These are phyloP conservation scores for Willowsia nigromaculata DNA, from an alignment of 2,888 invertebrate genomes.

Conservation along the genomic window DNA sequence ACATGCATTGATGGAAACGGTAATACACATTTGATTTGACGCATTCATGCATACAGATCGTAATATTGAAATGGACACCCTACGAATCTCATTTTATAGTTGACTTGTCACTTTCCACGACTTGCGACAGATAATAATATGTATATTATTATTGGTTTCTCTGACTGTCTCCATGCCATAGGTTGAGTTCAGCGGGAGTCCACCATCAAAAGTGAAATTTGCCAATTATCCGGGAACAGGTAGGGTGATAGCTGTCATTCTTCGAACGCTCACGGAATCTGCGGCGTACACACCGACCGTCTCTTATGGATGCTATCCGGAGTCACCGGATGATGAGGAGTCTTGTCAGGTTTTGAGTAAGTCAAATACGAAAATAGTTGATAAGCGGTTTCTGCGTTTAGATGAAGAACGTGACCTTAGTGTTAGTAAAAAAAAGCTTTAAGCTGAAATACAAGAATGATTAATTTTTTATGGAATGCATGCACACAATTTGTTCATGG, in stretches of 20 bases:
- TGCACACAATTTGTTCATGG: no score
- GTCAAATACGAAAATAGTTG: no score
- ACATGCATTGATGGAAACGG: neutral
- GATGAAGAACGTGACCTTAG: no score
- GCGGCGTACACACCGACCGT: constrained; percentile 86
- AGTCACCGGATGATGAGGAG: constrained; percentile 81
- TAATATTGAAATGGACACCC: constrained; percentile 60
- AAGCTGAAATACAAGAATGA: no score
- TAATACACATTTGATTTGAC: neutral
- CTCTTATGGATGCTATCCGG: constrained; percentile 85
- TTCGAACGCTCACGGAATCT: constrained; percentile 76
- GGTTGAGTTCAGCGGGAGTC: constrained; percentile 76
- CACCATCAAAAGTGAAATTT: constrained; percentile 77
- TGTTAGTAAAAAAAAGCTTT: no score
- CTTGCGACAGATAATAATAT: neutral
- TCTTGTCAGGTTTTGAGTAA: constrained; percentile 82
- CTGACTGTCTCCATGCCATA: constrained; percentile 34
- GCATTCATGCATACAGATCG: neutral
- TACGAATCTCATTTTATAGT: constrained; percentile 63
- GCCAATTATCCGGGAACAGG: constrained; percentile 78
- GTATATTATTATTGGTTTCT: constrained; percentile 2
- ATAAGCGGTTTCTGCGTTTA: no score
- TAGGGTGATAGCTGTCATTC: constrained; percentile 77
- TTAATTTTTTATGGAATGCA: no score
- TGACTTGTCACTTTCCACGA: constrained; percentile 41